Evolutionary conservation across 2,113 vertebrate species (phyloP).

Genomic region (Hyperopisus bebe): DNA sequence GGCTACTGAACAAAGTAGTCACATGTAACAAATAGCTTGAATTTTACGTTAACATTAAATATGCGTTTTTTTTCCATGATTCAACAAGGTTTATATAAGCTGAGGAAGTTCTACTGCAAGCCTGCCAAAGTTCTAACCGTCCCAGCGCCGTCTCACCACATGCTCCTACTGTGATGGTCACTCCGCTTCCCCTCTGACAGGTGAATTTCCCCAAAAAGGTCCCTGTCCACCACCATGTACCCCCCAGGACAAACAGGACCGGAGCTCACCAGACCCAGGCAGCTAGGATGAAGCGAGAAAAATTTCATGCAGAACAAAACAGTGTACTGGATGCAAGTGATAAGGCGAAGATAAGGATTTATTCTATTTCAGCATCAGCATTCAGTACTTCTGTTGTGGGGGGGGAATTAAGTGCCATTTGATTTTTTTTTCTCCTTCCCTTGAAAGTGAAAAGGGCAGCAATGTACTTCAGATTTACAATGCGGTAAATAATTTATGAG

Average conservation of each 20-base stretch:
- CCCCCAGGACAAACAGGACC: background rate
- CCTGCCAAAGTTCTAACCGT: background rate
- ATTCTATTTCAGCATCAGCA: background rate
- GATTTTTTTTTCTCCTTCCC: conserved; percentile 28
- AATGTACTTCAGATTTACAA: conserved; percentile 28
- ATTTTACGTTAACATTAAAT: conserved; percentile 1
- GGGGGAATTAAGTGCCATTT: conserved; percentile 10
- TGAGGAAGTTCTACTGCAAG: background rate
- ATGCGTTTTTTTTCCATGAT: background rate
- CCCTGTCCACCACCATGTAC: background rate
- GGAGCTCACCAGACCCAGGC: background rate
- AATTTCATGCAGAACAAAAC: background rate
- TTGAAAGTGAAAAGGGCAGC: conserved; percentile 12
- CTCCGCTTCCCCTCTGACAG: background rate
- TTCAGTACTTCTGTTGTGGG: background rate
- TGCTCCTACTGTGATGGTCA: background rate
- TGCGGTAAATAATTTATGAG: conserved; percentile 35
- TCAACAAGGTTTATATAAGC: background rate
- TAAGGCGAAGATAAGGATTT: background rate
- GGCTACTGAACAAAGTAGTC: background rate
- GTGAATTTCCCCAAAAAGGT: background rate
- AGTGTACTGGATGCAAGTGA: background rate
- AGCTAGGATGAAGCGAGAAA: background rate
- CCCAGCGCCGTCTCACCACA: background rate
- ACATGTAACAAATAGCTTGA: background rate